Conservation (phyloP, 2,888 invertebrate genomes). For the Coremacera marginata region DNA sequence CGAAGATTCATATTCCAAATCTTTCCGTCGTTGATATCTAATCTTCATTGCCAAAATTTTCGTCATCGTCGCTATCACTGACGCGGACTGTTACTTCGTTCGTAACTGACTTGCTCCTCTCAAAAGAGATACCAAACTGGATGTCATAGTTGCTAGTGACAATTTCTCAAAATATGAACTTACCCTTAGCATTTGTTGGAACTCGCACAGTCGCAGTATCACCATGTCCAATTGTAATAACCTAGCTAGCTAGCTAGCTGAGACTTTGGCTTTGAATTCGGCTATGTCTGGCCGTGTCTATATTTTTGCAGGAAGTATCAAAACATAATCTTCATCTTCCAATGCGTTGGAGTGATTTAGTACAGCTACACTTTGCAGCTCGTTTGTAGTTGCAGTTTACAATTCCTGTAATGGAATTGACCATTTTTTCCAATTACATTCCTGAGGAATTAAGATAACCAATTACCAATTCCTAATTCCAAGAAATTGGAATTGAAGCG, state of each 20-base stretch:
- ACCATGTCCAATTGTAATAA: slow-evolving; percentile 94
- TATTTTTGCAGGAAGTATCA: slow-evolving; percentile 86
- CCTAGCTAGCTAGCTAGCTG: slow-evolving; percentile 81
- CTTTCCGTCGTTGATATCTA: slow-evolving; percentile 70
- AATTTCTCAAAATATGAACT: slow-evolving; percentile 98
- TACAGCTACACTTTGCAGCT: slow-evolving; percentile 40
- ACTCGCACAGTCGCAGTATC: slow-evolving; percentile 97
- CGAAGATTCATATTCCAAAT: slow-evolving; percentile 74
- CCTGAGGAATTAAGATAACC: too few relatives aligned
- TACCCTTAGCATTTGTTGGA: slow-evolving; percentile 94
- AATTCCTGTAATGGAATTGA: too few relatives aligned
- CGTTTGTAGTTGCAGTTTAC: slow-evolving; percentile 27
- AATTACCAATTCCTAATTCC: too few relatives aligned
- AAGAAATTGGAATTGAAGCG: too few relatives aligned
- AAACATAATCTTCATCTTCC: slow-evolving; percentile 69
- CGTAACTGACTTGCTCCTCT: slow-evolving; percentile 92
- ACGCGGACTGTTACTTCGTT: slow-evolving; percentile 91
- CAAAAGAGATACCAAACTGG: slow-evolving; percentile 97
- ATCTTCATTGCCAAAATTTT: slow-evolving; percentile 72
- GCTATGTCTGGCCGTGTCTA: slow-evolving; percentile 93
- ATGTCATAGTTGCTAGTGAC: slow-evolving; percentile 98
- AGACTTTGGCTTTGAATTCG: slow-evolving; percentile 91
- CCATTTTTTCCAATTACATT: too few relatives aligned
- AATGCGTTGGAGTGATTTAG: slow-evolving; percentile 52
- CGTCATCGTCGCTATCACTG: slow-evolving; percentile 88